phyloP scores from a whole-genome alignment of 2,797 vertebrate species.

The Limosa lapponica region DNA sequence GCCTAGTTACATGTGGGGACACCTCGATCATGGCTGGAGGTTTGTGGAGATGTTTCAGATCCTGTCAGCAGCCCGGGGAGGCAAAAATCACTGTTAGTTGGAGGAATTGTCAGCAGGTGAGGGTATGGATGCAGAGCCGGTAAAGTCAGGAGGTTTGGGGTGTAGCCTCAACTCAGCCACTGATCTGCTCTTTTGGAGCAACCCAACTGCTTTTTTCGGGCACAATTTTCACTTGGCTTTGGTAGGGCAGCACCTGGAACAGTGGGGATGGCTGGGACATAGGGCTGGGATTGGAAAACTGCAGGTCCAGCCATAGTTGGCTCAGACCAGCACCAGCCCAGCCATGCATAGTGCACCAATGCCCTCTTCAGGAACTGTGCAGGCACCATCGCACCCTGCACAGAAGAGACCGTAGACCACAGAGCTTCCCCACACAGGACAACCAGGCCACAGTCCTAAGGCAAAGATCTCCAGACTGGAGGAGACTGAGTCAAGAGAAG shows the following conservation, averaged over 20 bases:
- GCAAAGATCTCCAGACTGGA: not conserved
- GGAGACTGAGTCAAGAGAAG: not conserved
- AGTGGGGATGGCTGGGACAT: too few relatives aligned
- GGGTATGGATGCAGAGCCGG: not conserved
- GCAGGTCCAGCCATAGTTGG: not conserved
- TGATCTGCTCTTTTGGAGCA: not conserved
- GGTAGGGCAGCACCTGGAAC: not conserved
- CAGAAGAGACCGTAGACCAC: fast-evolving
- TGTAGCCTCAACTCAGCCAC: not conserved
- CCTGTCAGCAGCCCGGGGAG: not conserved
- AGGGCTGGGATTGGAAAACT: not conserved
- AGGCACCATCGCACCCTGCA: not conserved
- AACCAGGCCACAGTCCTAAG: not conserved
- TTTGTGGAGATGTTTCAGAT: not conserved
- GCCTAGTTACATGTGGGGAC: fast-evolving
- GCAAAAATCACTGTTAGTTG: not conserved
- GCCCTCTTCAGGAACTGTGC: not conserved
- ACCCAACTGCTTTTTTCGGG: not conserved
- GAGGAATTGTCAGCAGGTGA: not conserved
- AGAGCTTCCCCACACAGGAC: fast-evolving
- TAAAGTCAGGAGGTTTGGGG: not conserved
- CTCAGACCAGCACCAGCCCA: fast-evolving
- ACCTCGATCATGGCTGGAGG: not conserved
- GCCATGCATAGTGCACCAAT: not conserved
- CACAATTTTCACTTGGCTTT: not conserved